These are phyloP conservation scores for Aphaenogaster floridana DNA, from an alignment of 1,140 invertebrate species.

Conservation along the genomic window DNA sequence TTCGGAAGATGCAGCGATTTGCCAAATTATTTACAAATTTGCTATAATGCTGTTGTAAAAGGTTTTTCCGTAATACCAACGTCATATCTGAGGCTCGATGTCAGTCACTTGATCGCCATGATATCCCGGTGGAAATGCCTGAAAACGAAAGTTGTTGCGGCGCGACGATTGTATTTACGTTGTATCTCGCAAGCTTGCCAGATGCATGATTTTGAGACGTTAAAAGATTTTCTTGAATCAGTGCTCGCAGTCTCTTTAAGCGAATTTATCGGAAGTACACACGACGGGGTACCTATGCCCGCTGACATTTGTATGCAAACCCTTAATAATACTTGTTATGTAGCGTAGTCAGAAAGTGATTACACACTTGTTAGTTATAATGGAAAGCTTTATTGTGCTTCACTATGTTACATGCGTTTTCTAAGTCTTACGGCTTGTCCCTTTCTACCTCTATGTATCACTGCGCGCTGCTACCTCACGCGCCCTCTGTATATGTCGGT, in stretches of 20 bases:
- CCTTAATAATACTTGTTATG: constrained; percentile 14
- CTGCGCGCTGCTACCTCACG: no score
- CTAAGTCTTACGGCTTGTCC: no score
- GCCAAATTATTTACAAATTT: neutral
- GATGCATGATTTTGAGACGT: neutral
- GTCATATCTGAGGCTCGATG: constrained; percentile 17
- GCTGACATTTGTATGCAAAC: constrained; percentile 35
- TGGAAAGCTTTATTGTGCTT: no score
- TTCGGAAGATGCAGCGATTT: no score
- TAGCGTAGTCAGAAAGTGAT: no score
- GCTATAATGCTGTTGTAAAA: neutral
- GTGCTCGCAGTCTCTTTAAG: neutral
- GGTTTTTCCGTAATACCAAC: neutral
- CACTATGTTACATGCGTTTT: no score
- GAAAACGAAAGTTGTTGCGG: neutral
- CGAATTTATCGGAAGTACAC: neutral
- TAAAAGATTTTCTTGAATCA: constrained; percentile 23
- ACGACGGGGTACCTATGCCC: constrained; percentile 2
- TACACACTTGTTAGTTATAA: no score
- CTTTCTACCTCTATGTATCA: no score
- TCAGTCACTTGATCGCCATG: constrained; percentile 16
- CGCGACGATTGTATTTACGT: neutral
- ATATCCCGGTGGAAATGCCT: constrained; percentile 31
- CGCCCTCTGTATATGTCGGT: no score
- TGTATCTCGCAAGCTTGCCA: constrained; percentile 29